Evolutionary conservation across 2,113 vertebrate species (phyloP).

Genomic region (Mormyrus iriodes): DNA sequence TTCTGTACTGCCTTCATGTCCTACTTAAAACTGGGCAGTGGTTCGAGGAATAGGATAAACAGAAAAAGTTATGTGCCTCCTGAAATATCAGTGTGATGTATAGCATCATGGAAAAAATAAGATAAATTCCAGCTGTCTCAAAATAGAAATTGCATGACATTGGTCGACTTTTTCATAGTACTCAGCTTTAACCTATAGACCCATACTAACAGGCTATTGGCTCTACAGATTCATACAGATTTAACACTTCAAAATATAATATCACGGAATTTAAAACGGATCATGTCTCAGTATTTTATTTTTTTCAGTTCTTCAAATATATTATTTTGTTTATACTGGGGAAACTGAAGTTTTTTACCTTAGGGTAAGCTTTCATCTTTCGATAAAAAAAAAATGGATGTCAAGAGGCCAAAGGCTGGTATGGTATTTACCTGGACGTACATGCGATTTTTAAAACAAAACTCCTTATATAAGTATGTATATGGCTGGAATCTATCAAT

Average conservation of each 20-base stretch:
- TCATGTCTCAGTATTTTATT: neutral
- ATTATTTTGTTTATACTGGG: neutral
- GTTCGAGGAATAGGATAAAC: neutral
- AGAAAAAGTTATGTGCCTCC: neutral
- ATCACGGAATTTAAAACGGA: neutral
- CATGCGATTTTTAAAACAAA: neutral
- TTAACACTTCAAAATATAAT: neutral
- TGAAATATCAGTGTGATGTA: neutral
- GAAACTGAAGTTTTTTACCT: neutral
- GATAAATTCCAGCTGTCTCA: neutral
- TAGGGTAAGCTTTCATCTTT: neutral
- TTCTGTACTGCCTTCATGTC: neutral
- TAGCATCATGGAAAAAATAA: neutral
- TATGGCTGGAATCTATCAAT: neutral
- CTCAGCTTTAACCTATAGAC: neutral
- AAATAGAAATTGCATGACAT: neutral
- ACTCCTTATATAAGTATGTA: too few relatives aligned
- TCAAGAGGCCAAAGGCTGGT: neutral
- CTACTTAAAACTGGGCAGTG: neutral
- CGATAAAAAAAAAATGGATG: neutral
- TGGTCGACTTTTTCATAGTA: neutral
- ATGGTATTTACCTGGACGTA: neutral
- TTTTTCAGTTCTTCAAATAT: neutral
- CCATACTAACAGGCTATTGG: too few relatives aligned
- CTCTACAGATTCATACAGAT: too few relatives aligned